Base-by-base conservation (phyloP, 2,797 vertebrate species). In the Crax fasciolata region DNA sequence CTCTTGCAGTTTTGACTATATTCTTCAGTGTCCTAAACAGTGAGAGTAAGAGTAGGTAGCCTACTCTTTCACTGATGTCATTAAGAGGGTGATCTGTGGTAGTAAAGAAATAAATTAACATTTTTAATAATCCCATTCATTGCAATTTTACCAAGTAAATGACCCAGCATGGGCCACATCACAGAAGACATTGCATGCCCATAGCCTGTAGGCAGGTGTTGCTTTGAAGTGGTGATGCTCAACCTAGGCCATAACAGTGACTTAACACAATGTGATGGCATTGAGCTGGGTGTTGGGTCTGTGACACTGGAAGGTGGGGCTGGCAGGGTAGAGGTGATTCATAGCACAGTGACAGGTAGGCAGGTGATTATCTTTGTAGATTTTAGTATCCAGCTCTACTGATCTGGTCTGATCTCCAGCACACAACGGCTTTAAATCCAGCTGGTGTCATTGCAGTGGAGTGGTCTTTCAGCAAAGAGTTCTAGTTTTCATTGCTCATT, bases 241-340 rank as follows among this genome's bases (percentile, higher is more conserved):
- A 55, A 23, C 55, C 55, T 21, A 19, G 55, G 30, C 30, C 54
- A 9, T 21, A 21, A 11, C 48, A 49, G 51, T 35, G 46, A 44
- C 5, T 0, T 5, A 15, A 20, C 20, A 7, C 1, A 2, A 28
- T 15, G 35, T 55, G 44, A n/a, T 3, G 5, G 19, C 41, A 11
- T 46, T 25, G 10, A 32, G 68, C 57, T 54, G 32, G 24, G 27
- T 54, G 39, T 71, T 59, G 65, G 39, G 55, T 38, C 38, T 46
- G 0, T 48, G 67, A 16, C 44, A 13, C 0, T 32, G 41, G 59
- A 49, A 46, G 38, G 62, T 10, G 20, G 27, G 19, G 67, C 67
- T 70, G 28, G 35, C 41, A 32, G 66, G 28, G 55, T 24, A 71
- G 28, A 9, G 38, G 19, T 54, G 44, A 13, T 67, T 66, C 66